Conservation (phyloP, 2,888 invertebrate genomes). For the Bugulina stolonifera region DNA sequence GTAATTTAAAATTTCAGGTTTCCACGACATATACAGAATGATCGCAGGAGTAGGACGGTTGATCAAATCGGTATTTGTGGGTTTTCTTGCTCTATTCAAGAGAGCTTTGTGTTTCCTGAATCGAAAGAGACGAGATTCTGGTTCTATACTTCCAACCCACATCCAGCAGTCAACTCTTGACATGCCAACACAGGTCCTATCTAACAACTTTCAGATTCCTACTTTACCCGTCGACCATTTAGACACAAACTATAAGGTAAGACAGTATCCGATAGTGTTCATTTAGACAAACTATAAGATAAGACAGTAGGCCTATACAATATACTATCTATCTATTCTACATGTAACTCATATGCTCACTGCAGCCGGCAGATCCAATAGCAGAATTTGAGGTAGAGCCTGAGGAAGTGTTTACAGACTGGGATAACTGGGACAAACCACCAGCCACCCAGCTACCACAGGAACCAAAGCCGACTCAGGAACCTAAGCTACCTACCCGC, state of each 20-base stretch:
- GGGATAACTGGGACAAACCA: constrained; percentile 16
- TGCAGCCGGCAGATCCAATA: no score
- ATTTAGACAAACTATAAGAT: no score
- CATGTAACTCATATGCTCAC: no score
- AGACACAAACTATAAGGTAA: no score
- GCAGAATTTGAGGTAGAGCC: neutral
- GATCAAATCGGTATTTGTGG: neutral
- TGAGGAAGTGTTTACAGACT: constrained; percentile 5
- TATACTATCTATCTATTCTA: no score
- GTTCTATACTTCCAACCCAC: constrained; percentile 16
- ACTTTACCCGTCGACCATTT: neutral
- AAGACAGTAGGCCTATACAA: no score
- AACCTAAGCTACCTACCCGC: neutral
- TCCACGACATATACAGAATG: no score
- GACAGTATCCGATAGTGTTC: no score
- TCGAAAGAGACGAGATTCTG: constrained; percentile 20
- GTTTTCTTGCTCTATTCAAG: neutral
- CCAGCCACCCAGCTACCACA: neutral
- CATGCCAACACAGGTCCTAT: constrained; percentile 22
- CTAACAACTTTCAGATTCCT: constrained; percentile 9
- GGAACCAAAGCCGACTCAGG: neutral
- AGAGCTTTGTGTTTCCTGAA: constrained; percentile 14
- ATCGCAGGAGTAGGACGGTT: neutral
- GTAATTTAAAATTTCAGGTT: no score
- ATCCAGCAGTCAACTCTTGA: neutral